These are phyloP conservation scores for Pogonognathellus flavescens DNA, from an alignment of 1,140 invertebrate species.

Conservation along the genomic window DNA sequence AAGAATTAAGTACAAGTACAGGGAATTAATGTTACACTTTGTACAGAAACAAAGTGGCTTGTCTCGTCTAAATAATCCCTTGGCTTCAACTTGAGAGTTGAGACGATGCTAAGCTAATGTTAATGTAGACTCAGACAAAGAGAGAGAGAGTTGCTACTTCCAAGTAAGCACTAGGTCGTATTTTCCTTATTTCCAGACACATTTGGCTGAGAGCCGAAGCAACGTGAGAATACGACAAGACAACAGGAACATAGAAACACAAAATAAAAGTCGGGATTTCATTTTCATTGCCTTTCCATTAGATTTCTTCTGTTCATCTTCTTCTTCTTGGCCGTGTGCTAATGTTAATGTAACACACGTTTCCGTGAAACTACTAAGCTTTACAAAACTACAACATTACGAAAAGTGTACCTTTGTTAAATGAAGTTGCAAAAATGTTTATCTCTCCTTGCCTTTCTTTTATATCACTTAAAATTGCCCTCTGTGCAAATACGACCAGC, in stretches of 20 bases:
- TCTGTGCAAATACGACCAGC: too few species aligned
- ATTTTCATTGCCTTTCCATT: constrained; percentile 13
- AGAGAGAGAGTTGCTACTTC: not conserved
- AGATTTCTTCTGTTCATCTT: not conserved
- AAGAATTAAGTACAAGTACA: not conserved
- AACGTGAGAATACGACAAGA: not conserved
- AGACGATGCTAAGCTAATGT: not conserved
- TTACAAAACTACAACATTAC: too few species aligned
- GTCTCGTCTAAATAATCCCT: constrained; percentile 24
- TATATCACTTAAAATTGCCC: not conserved
- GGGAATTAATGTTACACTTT: constrained; percentile 16
- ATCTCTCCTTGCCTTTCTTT: not conserved
- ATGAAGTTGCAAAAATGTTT: constrained; percentile 45
- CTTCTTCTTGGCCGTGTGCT: not conserved
- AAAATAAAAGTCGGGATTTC: constrained; percentile 30
- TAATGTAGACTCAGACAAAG: constrained; percentile 6
- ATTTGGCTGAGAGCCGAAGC: not conserved
- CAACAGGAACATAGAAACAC: not conserved
- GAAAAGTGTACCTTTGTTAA: not conserved
- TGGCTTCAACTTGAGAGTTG: not conserved
- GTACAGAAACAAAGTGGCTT: constrained; percentile 25
- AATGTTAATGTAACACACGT: constrained; percentile 29
- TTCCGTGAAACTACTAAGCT: not conserved
- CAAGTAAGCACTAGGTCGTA: too few species aligned
- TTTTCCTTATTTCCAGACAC: not conserved